These are phyloP conservation scores for Pseudomyrmex sp. DNA, from an alignment of 1,140 invertebrate genomes.

Conservation along the genomic window DNA sequence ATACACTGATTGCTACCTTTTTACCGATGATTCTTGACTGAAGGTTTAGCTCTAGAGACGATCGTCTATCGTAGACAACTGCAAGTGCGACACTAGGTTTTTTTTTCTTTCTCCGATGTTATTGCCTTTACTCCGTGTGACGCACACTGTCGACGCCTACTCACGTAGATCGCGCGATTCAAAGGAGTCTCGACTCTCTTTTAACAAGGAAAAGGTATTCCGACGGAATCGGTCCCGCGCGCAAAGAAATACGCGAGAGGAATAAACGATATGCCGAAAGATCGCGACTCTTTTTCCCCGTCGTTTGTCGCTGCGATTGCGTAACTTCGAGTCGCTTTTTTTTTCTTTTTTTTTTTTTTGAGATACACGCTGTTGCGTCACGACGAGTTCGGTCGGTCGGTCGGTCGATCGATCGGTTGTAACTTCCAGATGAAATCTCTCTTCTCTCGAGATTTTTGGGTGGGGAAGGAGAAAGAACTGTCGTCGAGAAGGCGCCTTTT, in stretches of 20 bases:
- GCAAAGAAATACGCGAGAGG: constrained; percentile 4
- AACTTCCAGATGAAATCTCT: background rate
- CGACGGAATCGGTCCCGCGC: background rate
- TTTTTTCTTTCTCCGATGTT: background rate
- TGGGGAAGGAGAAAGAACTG: too few relatives aligned
- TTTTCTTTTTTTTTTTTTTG: too few relatives aligned
- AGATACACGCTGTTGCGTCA: background rate
- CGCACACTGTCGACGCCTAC: constrained; percentile 34
- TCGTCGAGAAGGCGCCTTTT: too few relatives aligned
- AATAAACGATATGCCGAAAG: background rate
- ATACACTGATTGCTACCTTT: too few relatives aligned
- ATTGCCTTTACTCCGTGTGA: constrained; percentile 5
- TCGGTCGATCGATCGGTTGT: constrained; percentile 18
- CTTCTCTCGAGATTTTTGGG: constrained; percentile 2
- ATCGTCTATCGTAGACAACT: constrained; percentile 1
- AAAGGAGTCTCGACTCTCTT: background rate
- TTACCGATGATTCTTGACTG: too few relatives aligned
- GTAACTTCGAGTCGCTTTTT: constrained; percentile 26
- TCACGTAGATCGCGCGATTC: constrained; percentile 19
- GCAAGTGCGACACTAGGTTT: constrained; percentile 31
- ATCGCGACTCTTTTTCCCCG: background rate
- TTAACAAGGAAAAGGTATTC: background rate
- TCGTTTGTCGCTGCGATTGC: constrained; percentile 16
- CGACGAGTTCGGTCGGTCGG: constrained; percentile 13
- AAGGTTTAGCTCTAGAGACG: too few relatives aligned